Conservation (phyloP, 2,888 invertebrate genomes). For the Allygus modestus region DNA sequence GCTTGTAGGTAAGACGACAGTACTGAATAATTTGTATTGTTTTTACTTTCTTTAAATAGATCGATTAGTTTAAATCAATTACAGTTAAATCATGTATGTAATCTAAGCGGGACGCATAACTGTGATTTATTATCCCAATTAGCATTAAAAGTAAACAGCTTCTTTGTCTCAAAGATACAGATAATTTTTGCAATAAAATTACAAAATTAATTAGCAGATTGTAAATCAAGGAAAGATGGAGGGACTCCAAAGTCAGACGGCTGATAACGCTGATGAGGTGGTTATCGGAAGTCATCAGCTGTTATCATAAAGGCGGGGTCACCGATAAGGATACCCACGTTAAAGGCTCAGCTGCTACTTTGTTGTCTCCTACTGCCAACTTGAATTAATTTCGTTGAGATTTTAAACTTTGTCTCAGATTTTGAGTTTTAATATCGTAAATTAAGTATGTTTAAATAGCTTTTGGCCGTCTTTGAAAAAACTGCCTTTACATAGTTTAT, state of each 20-base stretch:
- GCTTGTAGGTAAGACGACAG: too few species aligned
- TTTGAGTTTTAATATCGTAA: too few species aligned
- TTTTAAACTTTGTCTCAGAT: too few species aligned
- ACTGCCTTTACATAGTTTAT: too few species aligned
- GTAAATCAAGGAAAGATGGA: background rate
- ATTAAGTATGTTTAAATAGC: too few species aligned
- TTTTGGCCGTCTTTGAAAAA: too few species aligned
- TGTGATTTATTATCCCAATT: background rate
- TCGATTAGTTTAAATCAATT: too few species aligned
- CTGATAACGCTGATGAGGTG: constrained; percentile 28
- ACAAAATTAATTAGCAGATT: constrained; percentile 13
- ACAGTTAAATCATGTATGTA: too few species aligned
- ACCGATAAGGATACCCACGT: background rate
- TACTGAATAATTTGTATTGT: too few species aligned
- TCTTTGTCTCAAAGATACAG: background rate
- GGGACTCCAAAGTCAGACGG: background rate
- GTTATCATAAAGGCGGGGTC: constrained; percentile 29
- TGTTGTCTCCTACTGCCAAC: background rate
- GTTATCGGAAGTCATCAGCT: constrained; percentile 37
- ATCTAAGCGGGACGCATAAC: too few species aligned
- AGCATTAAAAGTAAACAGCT: background rate
- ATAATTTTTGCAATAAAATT: background rate
- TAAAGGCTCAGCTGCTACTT: background rate
- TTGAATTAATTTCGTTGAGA: background rate
- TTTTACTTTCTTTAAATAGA: too few species aligned